Conservation (phyloP, 2,888 invertebrate genomes). For the Drosophila atripex region DNA sequence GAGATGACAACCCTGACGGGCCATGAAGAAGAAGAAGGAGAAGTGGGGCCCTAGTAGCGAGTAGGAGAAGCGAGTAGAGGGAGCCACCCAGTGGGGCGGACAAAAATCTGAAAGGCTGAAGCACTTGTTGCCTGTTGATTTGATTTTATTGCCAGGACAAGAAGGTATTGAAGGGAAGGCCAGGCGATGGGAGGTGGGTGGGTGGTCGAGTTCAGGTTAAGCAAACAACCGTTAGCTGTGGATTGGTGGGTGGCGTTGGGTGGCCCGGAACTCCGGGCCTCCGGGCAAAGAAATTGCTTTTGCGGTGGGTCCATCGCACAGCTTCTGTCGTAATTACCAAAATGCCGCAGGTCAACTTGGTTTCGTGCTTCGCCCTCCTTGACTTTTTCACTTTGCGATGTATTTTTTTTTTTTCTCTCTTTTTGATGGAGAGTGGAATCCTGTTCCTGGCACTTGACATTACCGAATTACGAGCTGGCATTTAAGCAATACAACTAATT, state of each 20-base stretch:
- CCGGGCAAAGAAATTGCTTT: slow-evolving; percentile 58
- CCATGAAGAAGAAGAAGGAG: neutral
- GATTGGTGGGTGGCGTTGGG: too few relatives aligned
- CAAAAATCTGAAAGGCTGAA: slow-evolving; percentile 10
- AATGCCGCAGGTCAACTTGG: slow-evolving; percentile 56
- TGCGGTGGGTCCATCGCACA: slow-evolving; percentile 23
- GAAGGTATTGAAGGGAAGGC: slow-evolving; percentile 18
- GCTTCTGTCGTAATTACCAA: slow-evolving; percentile 40
- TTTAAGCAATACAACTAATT: slow-evolving; percentile 69
- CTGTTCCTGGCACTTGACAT: slow-evolving; percentile 41
- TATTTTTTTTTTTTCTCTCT: neutral
- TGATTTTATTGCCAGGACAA: slow-evolving; percentile 51
- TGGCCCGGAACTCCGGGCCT: too few relatives aligned
- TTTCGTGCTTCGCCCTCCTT: slow-evolving; percentile 10
- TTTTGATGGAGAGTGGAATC: neutral
- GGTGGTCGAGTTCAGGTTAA: slow-evolving; percentile 5
- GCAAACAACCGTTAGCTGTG: slow-evolving; percentile 9
- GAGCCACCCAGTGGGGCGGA: neutral
- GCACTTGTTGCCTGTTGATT: slow-evolving; percentile 55
- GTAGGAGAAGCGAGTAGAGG: neutral
- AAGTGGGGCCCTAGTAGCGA: neutral
- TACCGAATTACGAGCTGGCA: slow-evolving; percentile 53
- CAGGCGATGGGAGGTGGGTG: neutral
- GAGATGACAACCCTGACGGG: slow-evolving; percentile 47
- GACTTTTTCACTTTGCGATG: neutral